A percentile compares a stretch with the other conserved stretches of the same genome.
Conservation (phyloP, 2,113 vertebrate species). For the Xyrauchen texanus region DNA sequence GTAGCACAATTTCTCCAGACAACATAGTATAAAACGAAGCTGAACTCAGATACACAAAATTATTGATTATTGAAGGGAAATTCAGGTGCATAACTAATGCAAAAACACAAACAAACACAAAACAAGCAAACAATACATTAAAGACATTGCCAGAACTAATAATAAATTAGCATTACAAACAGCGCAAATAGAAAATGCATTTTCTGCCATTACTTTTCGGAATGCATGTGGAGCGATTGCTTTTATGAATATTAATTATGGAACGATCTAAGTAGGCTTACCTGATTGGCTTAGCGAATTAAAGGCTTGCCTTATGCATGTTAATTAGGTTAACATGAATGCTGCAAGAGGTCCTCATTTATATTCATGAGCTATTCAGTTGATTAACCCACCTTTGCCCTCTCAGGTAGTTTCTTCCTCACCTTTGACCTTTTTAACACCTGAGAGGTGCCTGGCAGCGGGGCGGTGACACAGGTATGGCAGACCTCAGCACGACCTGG, state of each 20-base stretch:
- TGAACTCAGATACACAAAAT: too few species aligned
- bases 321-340: neutral
- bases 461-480: constrained; percentile 51
- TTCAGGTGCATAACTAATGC: too few species aligned
- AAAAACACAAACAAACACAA: too few species aligned
- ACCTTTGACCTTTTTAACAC: constrained; percentile 32
- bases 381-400: neutral
- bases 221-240: neutral
- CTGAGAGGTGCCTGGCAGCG: neutral
- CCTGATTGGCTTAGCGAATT: neutral
- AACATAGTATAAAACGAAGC: too few species aligned
- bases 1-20: too few species aligned
- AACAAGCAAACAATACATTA: too few species aligned
- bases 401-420: constrained; percentile 48
- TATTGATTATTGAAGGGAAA: too few species aligned
- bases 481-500: constrained; percentile 23
- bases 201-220: neutral
- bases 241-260: constrained; percentile 25
- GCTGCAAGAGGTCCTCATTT: too few species aligned
- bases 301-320: neutral
- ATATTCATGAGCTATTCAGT: too few species aligned
- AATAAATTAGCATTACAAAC: too few species aligned
- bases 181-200: neutral
- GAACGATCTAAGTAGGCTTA: neutral
- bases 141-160: too few species aligned